These are phyloP conservation scores for Drosophila robusta DNA, from an alignment of 2,888 invertebrate species.

Conservation along the genomic window DNA sequence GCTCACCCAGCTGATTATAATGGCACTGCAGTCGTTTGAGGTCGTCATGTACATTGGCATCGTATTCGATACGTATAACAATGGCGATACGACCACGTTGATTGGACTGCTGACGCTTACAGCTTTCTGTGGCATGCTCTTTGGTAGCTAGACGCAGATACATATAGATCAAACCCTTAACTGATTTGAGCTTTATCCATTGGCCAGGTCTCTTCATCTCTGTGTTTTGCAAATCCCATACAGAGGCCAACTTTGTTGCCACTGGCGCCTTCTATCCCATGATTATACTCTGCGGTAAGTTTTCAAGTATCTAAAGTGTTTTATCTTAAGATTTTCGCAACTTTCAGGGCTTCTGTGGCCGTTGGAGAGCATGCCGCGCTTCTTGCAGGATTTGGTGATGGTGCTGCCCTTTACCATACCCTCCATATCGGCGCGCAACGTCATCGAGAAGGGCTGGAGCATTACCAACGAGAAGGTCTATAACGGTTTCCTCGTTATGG, in stretches of 20 bases:
- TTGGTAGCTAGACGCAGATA: slow-evolving; percentile 84
- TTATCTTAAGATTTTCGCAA: neutral
- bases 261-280: slow-evolving; percentile 96
- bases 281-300: slow-evolving; percentile 93
- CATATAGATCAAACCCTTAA: neutral
- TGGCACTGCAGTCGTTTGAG: slow-evolving; percentile 89
- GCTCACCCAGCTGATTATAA: slow-evolving; percentile 90
- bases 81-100: slow-evolving; percentile 86
- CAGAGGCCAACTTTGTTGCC: slow-evolving; percentile 92
- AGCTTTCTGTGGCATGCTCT: slow-evolving; percentile 94
- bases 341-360: slow-evolving; percentile 88
- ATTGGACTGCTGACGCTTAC: slow-evolving; percentile 89
- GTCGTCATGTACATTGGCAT: slow-evolving; percentile 84
- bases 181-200: slow-evolving; percentile 2
- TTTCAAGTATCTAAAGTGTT: neutral
- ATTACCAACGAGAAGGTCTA: slow-evolving; percentile 89
- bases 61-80: slow-evolving; percentile 84
- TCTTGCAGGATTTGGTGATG: slow-evolving; percentile 88
- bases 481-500: slow-evolving; percentile 89
- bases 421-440: slow-evolving; percentile 90
- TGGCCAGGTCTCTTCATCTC: slow-evolving; percentile 91
- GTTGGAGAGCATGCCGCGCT: slow-evolving; percentile 88
- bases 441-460: slow-evolving; percentile 91
- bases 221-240: slow-evolving; percentile 91
- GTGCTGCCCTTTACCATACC: slow-evolving; percentile 92